Conservation (phyloP, 2,113 vertebrate genomes). For the Neomonachus schauinslandi region DNA sequence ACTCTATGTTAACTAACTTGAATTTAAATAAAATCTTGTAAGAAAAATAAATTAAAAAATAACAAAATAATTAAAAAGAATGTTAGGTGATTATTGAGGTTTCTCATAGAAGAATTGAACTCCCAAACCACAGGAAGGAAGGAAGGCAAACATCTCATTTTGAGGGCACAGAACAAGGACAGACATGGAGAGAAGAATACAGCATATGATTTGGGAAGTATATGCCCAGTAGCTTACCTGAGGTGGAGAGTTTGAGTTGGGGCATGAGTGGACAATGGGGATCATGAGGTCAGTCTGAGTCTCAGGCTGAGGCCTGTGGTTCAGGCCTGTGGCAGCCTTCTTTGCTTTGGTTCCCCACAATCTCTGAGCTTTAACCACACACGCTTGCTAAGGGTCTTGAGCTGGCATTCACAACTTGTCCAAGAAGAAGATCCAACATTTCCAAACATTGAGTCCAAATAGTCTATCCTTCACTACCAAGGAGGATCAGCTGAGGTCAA, state of each 20-base stretch:
- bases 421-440: not conserved
- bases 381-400: not conserved
- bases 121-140: not conserved
- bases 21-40: not conserved
- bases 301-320: not conserved
- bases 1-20: not conserved
- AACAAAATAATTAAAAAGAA: not conserved
- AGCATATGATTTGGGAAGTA: not conserved
- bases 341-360: not conserved
- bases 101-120: not conserved
- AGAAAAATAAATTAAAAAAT: not conserved
- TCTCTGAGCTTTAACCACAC: not conserved
- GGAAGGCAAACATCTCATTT: not conserved
- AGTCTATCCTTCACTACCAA: not conserved
- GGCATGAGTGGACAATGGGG: not conserved
- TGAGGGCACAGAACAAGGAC: not conserved
- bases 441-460: not conserved
- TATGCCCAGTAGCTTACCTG: not conserved
- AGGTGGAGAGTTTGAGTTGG: not conserved
- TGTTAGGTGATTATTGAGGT: not conserved
- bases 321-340: not conserved
- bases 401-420: not conserved
- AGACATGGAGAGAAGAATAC: not conserved
- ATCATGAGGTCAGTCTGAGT: not conserved
- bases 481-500: not conserved